Base-by-base conservation (phyloP, 1,140 invertebrate genomes). In the Drosophila nebulosa region DNA sequence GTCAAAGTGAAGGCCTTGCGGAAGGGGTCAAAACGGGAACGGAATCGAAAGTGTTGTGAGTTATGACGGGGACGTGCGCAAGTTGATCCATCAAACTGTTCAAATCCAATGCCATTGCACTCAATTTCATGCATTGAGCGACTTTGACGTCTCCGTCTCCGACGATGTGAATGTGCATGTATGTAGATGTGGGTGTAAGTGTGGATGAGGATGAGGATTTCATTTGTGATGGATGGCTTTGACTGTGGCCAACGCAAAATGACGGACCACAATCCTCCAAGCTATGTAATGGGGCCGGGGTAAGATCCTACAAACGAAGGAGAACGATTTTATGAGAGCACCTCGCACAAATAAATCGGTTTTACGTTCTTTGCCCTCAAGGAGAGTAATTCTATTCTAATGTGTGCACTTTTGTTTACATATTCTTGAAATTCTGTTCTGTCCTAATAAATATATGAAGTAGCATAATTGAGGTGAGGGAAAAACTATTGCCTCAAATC, bases 41-140 rank as follows among this genome's bases (percentile, higher is more conserved):
- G 46, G 32, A 52, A 52, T 22, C 12, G 60, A 71, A 81, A 86
- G 83, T 86, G 81, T 81, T 86, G 81, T 86, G 81, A 86, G 78
- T 86, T 86, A 86, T 86, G 81, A 86, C 74, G 70, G 72, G 78
- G 78, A 86, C 83, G 81, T 86, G 81, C 69, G 64, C 81, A 86
- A 85, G 81, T 86, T 86, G 81, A 86, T 86, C 81, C 81, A 86
- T 86, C 83, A 86, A 86, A 86, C 74, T 88, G 83, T 86, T 88
- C 78, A 86, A 86, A 88, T 88, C 81, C 83, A 74, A 52, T 80
- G 81, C 73, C 69, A 77, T 64, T 70, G 65, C 74, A 85, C 77
- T 86, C 74, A 56, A 69, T 75, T 76, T 75, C 72, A 75, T 76
- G 64, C 74, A 76, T 76, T 76, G 80, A 85, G 64, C 70, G 62